A percentile compares a stretch with the other conserved stretches of the same genome.
Evolutionary conservation across 2,888 invertebrate species (phyloP).

Genomic region (Metallyticus violacea): DNA sequence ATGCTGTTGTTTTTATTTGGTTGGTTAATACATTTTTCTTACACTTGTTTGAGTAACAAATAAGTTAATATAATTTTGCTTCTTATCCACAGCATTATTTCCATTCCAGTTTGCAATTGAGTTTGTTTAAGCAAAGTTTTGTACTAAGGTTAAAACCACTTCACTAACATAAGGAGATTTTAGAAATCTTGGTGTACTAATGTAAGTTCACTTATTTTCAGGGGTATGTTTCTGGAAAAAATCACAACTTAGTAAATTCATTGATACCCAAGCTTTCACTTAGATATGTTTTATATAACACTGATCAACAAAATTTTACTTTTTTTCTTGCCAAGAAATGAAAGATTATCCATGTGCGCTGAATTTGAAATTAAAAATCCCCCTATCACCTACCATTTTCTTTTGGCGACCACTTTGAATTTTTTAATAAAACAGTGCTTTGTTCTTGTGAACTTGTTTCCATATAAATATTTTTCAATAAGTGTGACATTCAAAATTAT

Average conservation of each 20-base stretch:
- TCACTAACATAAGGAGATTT: not conserved
- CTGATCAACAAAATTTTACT: too few species aligned
- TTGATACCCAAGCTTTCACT: not conserved
- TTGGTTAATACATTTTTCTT: not conserved
- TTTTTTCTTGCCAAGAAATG: too few species aligned
- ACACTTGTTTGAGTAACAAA: not conserved
- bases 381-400: too few species aligned
- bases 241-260: not conserved
- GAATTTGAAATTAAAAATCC: too few species aligned
- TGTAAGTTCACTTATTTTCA: conserved; percentile 18
- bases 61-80: not conserved
- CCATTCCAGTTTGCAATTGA: not conserved
- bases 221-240: not conserved
- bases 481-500: too few species aligned
- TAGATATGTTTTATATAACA: not conserved
- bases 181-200: conserved; percentile 12
- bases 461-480: too few species aligned
- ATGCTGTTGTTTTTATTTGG: not conserved
- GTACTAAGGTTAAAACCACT: not conserved
- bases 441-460: too few species aligned
- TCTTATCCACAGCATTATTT: not conserved
- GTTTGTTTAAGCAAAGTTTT: not conserved
- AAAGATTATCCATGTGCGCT: too few species aligned
- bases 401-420: too few species aligned
- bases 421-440: too few species aligned